These are phyloP conservation scores for Leptogaster cylindrica DNA, from an alignment of 2,888 invertebrate genomes.

Conservation along the genomic window DNA sequence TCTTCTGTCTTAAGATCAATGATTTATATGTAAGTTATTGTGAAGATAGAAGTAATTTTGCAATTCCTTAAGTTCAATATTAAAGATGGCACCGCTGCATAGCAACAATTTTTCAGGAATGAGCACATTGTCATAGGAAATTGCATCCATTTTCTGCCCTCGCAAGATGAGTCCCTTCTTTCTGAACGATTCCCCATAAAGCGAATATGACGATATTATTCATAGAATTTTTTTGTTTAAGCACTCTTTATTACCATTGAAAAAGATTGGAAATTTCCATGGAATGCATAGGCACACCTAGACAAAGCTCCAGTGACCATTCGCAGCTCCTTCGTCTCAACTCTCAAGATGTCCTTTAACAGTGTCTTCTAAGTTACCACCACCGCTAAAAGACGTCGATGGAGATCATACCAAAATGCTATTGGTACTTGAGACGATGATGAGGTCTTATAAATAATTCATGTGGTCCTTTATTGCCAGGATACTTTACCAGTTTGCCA, in stretches of 20 bases:
- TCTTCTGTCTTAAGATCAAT: too few relatives aligned
- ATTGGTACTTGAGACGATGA: conserved; percentile 24
- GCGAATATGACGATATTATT: conserved; percentile 26
- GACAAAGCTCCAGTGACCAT: background rate
- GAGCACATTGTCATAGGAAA: conserved; percentile 21
- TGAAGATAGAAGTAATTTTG: too few relatives aligned
- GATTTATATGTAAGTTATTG: too few relatives aligned
- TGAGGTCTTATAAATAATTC: conserved; percentile 39
- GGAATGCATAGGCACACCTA: conserved; percentile 24
- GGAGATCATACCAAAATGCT: conserved; percentile 3
- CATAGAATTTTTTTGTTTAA: conserved; percentile 26
- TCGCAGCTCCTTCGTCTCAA: background rate
- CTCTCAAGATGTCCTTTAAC: background rate
- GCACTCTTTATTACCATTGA: conserved; percentile 24
- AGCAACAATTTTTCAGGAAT: background rate
- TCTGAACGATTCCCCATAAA: background rate
- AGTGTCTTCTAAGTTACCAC: conserved; percentile 1
- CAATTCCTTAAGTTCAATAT: too few relatives aligned
- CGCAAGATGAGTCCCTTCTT: background rate
- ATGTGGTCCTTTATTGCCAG: conserved; percentile 33
- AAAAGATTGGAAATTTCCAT: conserved; percentile 25
- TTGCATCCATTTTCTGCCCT: background rate
- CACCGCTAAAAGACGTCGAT: background rate
- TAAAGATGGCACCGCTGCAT: conserved; percentile 3
- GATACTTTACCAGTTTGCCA: conserved; percentile 28